These are phyloP conservation scores for Achroia grisella DNA, from an alignment of 1,140 invertebrate genomes.

Conservation along the genomic window DNA sequence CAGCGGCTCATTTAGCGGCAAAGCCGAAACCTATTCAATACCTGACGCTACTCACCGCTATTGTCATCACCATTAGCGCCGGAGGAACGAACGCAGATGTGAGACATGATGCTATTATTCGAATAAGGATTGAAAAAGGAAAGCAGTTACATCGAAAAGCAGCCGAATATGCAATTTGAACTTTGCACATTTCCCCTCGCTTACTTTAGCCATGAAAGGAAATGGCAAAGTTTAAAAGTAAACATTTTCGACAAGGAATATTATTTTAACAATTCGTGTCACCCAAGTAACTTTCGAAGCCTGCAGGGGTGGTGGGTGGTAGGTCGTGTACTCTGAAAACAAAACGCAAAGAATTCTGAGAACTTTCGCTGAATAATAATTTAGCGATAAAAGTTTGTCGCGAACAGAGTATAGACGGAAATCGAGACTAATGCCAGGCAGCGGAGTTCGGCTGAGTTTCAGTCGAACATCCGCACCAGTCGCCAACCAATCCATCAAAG, in stretches of 20 bases:
- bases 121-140: conserved; percentile 6
- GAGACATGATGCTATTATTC: too few relatives aligned
- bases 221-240: too few relatives aligned
- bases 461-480: conserved; percentile 62
- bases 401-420: conserved; percentile 45
- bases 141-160: background rate
- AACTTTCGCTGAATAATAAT: conserved; percentile 69
- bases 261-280: conserved; percentile 44
- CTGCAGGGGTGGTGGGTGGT: conserved; percentile 23
- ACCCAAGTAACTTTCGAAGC: conserved; percentile 36
- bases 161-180: conserved; percentile 7
- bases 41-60: conserved; percentile 22
- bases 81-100: conserved; percentile 2
- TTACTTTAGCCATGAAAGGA: too few relatives aligned
- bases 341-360: conserved; percentile 59
- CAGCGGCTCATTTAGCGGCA: conserved; percentile 37
- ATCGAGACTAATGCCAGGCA: conserved; percentile 55
- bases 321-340: conserved; percentile 39
- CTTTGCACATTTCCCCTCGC: conserved; percentile 22
- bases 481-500: conserved; percentile 71
- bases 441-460: conserved; percentile 54
- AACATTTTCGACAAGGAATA: conserved; percentile 1
- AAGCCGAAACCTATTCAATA: conserved; percentile 44
- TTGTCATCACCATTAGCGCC: conserved; percentile 17
- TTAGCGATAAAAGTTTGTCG: conserved; percentile 55